Evolutionary conservation across 2,888 invertebrate species (phyloP), one percentile per base, ranked within the genome.

Genomic region (Aplocera efformata): DNA sequence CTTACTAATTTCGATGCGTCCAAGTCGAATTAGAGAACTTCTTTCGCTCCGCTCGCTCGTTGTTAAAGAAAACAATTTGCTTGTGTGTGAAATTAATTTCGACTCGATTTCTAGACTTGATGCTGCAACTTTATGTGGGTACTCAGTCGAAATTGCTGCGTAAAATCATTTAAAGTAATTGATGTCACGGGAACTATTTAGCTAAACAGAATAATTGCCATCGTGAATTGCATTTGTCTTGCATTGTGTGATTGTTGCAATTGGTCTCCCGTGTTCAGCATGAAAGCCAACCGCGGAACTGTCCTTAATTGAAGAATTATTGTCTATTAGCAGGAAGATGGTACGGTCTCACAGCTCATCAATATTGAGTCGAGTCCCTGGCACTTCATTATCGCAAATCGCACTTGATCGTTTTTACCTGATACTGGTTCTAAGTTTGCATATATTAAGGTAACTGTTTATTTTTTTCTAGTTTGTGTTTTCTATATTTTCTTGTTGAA

Each of bases 261-360:
- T 79, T 76, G 72, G 44, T 57, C 36, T 52, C 57, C 32, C 42
- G 32, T 17, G 5, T 17, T 17, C 13, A 50, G 54, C 63, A 68
- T 63, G 61, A 61, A 68, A 74, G 67, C 55, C 53, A 66, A 68
- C 63, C 77, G 72, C 70, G 63, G 77, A 81, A 85, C 83, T 86
- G 84, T 67, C 77, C 83, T 74, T 70, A 85, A 86, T 86, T 83
- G 72, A 65, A 63, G 67, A 78, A 79, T 83, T 80, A 76, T 68
- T 59, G 55, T 55, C 61, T 52, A 63, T 60, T 57, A 50, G 48
- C 38, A 50, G 63, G 63, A 70, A 74, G 77, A 74, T 69, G 68
- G 54, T 57, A n/a, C 13, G 13, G 13, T 17, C n/a, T 17, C 3
- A 17, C 13, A 3, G 13, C 13, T 17, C 13, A 17, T 17, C 13